Evolutionary conservation across 2,797 vertebrate genomes (phyloP), one percentile per base, ranked within the genome.

Genomic region (Tangara arthus): DNA sequence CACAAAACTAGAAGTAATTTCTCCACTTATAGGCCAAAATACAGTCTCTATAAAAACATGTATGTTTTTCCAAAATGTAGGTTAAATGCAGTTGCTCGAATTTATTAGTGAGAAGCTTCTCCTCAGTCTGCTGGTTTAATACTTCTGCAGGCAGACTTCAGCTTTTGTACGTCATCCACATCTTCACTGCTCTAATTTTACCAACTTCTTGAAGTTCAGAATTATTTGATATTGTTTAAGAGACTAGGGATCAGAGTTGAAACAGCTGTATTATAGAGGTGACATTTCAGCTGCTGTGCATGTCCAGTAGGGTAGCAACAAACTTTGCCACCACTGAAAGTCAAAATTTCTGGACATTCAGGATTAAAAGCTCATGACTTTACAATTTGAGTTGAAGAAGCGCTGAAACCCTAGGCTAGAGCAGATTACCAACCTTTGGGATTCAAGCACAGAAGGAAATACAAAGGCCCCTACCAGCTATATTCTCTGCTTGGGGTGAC

Each of bases 81-180:
- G 59, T 76, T 61, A 65, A 57, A 79, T 65, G 32, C 32, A 70
- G 3, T 72, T 87, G 34, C 53, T 84, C 9, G 59, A 15, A 71
- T 76, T 92, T 50, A 13, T 59, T 53, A 59, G 34, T 21, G 42
- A 84, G 52, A 89, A 86, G 27, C 30, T 88, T 76, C 83, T 78
- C 85, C 26, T 32, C 39, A 84, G 11, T 72, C 59, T 86, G 37
- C 50, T 70, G 37, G 27, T 88, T 88, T 88, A 86, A 75, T n/a
- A 35, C 15, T 90, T 79, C 59, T 53, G 23, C 41, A 72, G 23
- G 78, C 39, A 79, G 66, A 56, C 81, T 83, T 87, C 30, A 69
- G 47, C 52, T 90, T 82, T 83, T 64, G 0, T 32, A 91, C 89
- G 5, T 26, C 64, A 86, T 66, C 26, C 22, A 42, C 53, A 42